Conservation (phyloP, 2,888 invertebrate genomes). For the Tenthredo scrophulariae region DNA sequence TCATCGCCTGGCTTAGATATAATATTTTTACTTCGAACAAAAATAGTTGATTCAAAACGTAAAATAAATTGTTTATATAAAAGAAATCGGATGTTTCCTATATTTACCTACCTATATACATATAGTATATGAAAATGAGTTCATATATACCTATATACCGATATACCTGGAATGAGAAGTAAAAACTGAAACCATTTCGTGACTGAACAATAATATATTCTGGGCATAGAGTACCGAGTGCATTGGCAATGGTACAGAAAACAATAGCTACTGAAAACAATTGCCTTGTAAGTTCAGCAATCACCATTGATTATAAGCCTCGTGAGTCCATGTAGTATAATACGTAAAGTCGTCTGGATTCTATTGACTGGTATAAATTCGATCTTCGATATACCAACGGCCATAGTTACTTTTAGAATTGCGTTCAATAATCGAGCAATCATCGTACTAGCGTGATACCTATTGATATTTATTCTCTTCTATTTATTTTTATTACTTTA, state of each 20-base stretch:
- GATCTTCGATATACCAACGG: conserved; percentile 7
- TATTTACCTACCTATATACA: too few species aligned
- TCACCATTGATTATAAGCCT: background rate
- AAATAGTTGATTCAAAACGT: background rate
- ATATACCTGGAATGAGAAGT: background rate
- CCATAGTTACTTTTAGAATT: background rate
- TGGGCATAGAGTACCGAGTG: background rate
- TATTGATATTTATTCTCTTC: background rate
- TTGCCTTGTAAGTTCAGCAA: background rate
- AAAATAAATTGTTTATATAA: conserved; percentile 10
- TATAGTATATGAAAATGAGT: background rate
- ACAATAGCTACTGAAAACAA: background rate
- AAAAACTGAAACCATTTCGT: background rate
- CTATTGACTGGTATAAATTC: background rate
- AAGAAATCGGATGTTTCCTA: background rate
- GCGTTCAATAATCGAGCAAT: conserved; percentile 35
- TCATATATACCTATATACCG: background rate
- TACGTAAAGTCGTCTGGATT: background rate
- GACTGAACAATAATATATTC: background rate
- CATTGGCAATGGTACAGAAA: background rate
- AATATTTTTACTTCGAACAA: background rate
- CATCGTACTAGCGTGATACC: background rate
- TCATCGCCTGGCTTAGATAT: conserved; percentile 13
- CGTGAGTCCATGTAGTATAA: background rate
- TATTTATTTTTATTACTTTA: background rate